phyloP scores from a whole-genome alignment of 2,888 invertebrate genomes.

The Brachypterus glaber region DNA sequence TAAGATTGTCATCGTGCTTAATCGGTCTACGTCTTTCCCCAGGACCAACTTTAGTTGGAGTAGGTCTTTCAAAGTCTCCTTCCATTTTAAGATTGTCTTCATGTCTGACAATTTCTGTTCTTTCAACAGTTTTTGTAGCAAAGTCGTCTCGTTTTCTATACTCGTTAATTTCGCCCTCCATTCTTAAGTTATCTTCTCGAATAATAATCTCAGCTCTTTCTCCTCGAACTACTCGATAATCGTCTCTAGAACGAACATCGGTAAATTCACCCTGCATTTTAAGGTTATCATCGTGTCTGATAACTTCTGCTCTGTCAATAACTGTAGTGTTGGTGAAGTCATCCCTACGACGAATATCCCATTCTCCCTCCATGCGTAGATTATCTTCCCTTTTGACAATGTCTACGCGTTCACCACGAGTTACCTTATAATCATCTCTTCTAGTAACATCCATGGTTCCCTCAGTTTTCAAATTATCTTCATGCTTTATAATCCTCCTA shows the following conservation, averaged over 20 bases:
- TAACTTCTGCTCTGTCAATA: slow-evolving; percentile 52
- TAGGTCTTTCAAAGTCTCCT: slow-evolving; percentile 42
- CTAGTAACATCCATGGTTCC: slow-evolving; percentile 41
- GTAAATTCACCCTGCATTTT: slow-evolving; percentile 42
- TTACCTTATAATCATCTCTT: slow-evolving; percentile 45
- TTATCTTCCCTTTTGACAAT: slow-evolving; percentile 57
- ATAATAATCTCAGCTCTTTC: slow-evolving; percentile 53
- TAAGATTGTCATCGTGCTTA: slow-evolving; percentile 47
- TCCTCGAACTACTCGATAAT: slow-evolving; percentile 47
- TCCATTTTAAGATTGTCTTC: slow-evolving; percentile 44
- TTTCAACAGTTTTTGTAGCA: slow-evolving; percentile 47
- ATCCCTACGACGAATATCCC: slow-evolving; percentile 34
- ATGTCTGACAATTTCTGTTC: slow-evolving; percentile 44
- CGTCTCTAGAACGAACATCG: slow-evolving; percentile 40
- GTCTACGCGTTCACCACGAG: slow-evolving; percentile 51
- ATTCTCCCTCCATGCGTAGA: slow-evolving; percentile 55
- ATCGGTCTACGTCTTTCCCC: slow-evolving; percentile 38
- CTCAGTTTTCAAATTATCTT: slow-evolving; percentile 59
- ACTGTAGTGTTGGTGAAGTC: slow-evolving; percentile 46
- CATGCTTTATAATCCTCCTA: slow-evolving; percentile 49
- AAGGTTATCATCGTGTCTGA: slow-evolving; percentile 57
- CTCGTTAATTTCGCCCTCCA: slow-evolving; percentile 54
- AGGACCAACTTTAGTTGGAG: slow-evolving; percentile 34
- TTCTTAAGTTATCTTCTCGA: slow-evolving; percentile 57
- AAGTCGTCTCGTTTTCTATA: slow-evolving; percentile 48